Conservation (phyloP, 2,888 invertebrate genomes). For the Drosophila austrosaltans region DNA sequence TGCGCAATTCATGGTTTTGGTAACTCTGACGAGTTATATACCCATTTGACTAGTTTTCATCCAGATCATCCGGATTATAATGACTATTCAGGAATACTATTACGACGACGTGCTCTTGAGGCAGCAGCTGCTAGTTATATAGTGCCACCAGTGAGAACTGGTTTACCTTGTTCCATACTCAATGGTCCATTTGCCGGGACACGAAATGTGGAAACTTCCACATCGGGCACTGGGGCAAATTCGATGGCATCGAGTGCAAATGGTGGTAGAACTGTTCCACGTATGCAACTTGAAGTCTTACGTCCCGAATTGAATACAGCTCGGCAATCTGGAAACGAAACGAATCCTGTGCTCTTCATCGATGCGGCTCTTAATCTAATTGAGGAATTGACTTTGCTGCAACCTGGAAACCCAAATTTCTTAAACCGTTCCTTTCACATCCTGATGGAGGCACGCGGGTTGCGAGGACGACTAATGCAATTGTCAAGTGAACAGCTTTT, state of each 20-base stretch:
- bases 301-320: not conserved
- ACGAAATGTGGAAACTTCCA: not conserved
- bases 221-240: not conserved
- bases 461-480: not conserved
- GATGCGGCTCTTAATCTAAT: not conserved
- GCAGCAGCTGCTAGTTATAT: not conserved
- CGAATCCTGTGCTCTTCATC: too few relatives aligned
- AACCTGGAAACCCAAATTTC: not conserved
- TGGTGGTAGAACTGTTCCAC: not conserved
- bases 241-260: not conserved
- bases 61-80: conserved; percentile 33
- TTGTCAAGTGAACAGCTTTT: not conserved
- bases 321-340: too few relatives aligned
- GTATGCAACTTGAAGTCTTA: not conserved
- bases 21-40: conserved; percentile 18
- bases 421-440: not conserved
- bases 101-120: not conserved
- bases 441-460: not conserved
- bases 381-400: not conserved
- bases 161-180: not conserved
- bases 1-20: conserved; percentile 36
- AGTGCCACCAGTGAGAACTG: not conserved
- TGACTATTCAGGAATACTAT: conserved; percentile 36
- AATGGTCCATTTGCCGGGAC: too few relatives aligned
- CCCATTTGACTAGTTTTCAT: conserved; percentile 37